A percentile compares a stretch with the other conserved stretches of the same genome.
These are phyloP conservation scores for Lytechinus variegatus DNA, from an alignment of 35 echinoderm and acorn worm genomes.

Conservation along the genomic window DNA sequence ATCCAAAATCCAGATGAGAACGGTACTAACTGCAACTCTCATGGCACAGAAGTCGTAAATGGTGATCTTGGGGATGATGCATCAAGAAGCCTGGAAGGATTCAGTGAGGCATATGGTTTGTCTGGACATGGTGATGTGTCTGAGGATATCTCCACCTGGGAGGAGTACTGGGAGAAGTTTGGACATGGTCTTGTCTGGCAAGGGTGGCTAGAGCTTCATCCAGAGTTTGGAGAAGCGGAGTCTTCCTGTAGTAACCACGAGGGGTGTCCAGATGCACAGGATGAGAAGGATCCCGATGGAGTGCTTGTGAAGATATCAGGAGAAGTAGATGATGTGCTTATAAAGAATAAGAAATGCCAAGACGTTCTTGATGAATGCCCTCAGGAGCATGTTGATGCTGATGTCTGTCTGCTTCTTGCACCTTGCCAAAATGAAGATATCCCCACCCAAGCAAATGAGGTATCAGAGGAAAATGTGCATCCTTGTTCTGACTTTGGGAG, in stretches of 20 bases:
- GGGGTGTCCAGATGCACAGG: neutral
- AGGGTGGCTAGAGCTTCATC: slow-evolving; percentile 63
- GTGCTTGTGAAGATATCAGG: neutral
- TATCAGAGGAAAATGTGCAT: neutral
- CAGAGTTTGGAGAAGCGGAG: slow-evolving; percentile 21
- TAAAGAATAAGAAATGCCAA: neutral
- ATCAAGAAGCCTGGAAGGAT: neutral
- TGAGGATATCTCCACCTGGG: slow-evolving; percentile 48
- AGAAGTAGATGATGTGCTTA: neutral
- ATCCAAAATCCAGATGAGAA: neutral
- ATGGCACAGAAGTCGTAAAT: neutral
- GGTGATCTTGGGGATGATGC: neutral
- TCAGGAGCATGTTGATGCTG: neutral
- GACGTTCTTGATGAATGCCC: neutral
- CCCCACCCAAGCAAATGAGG: neutral
- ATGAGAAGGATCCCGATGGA: neutral
- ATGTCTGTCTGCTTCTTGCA: neutral
- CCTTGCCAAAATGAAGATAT: neutral
- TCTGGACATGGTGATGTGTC: neutral
- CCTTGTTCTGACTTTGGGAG: neutral
- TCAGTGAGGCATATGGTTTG: neutral
- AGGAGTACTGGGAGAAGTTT: slow-evolving; percentile 60
- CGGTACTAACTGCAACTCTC: neutral
- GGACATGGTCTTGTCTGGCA: slow-evolving; percentile 61
- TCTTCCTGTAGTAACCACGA: neutral